Conservation (phyloP, 2,113 vertebrate genomes). For the Sigmodon hispidus region DNA sequence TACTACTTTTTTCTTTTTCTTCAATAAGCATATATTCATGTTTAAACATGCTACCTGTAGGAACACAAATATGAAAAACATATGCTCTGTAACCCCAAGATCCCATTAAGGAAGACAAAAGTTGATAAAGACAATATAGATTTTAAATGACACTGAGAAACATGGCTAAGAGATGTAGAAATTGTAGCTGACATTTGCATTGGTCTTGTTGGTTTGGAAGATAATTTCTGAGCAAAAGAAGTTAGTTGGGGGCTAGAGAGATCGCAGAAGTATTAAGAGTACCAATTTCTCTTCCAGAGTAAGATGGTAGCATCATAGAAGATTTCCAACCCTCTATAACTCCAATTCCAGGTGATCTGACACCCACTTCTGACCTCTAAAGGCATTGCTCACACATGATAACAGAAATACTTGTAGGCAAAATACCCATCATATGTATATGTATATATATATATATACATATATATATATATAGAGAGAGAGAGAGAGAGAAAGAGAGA, state of each 20-base stretch:
- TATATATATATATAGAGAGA: no score
- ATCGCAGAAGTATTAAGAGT: not conserved
- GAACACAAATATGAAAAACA: conserved; percentile 33
- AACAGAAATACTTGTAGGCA: not conserved
- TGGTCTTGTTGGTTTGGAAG: not conserved
- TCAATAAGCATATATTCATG: conserved; percentile 6
- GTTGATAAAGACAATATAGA: not conserved
- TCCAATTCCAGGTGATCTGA: not conserved
- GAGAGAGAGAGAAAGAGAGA: no score
- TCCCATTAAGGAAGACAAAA: not conserved
- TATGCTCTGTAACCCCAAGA: not conserved
- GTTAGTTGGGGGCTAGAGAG: not conserved
- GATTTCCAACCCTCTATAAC: not conserved
- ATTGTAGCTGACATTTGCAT: not conserved
- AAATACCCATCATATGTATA: not conserved
- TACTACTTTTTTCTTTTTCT: conserved; percentile 44
- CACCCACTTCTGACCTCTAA: not conserved
- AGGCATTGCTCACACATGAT: not conserved
- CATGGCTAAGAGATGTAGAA: not conserved
- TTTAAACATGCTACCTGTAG: not conserved
- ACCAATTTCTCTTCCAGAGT: not conserved
- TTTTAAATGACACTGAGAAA: conserved; percentile 15
- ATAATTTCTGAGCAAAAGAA: not conserved
- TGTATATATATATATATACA: no score
- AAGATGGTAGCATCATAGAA: not conserved